Conservation (phyloP, 2,888 invertebrate genomes). For the Ophion costatus region DNA sequence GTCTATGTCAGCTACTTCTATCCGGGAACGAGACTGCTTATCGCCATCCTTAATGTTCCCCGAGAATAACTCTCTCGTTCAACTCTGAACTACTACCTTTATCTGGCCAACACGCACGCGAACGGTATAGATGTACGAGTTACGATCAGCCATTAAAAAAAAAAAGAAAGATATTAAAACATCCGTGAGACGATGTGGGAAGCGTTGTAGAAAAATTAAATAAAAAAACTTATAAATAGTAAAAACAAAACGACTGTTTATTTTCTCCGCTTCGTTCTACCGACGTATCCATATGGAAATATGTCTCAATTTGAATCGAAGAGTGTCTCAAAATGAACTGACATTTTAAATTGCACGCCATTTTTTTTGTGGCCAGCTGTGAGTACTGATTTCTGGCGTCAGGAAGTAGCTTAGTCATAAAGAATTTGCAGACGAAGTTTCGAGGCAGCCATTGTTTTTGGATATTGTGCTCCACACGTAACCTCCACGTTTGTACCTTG, state of each 20-base stretch:
- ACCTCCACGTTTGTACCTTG: no score
- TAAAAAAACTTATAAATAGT: background rate
- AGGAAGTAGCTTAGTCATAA: no score
- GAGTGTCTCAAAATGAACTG: no score
- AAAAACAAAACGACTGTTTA: background rate
- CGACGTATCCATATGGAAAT: background rate
- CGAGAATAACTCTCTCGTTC: conserved; percentile 46
- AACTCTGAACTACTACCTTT: conserved; percentile 21
- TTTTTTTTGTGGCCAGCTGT: no score
- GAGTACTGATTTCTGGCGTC: no score
- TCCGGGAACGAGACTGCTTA: conserved; percentile 29
- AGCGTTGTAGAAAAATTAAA: conserved; percentile 18
- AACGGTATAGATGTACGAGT: conserved; percentile 29
- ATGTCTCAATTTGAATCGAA: background rate
- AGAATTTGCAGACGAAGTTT: no score
- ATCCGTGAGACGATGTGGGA: conserved; percentile 6
- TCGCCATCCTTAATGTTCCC: conserved; percentile 52
- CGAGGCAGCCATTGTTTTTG: no score
- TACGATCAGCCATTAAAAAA: conserved; percentile 30
- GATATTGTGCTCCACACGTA: no score
- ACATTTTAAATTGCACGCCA: no score
- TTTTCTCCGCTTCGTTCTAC: background rate
- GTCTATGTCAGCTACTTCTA: conserved; percentile 31
- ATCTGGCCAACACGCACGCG: conserved; percentile 30
- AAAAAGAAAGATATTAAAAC: conserved; percentile 24